Base-by-base conservation (phyloP, 2,888 invertebrate species). In the Keiferia lycopersicella region DNA sequence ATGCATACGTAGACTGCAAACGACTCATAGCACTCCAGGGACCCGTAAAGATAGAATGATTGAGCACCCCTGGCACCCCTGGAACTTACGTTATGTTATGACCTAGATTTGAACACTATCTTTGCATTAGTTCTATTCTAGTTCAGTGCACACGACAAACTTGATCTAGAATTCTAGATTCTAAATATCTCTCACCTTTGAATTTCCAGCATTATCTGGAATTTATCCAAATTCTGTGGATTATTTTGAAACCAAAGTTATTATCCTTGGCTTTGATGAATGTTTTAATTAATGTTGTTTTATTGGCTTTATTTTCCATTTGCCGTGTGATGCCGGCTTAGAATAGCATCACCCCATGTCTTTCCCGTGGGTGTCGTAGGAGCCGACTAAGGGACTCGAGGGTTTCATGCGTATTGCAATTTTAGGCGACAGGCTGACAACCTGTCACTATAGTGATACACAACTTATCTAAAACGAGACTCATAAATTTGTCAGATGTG, bases 111-210 rank as follows among this genome's bases (percentile, higher is more conserved):
- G 51, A 51, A 51, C 51, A 20, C 51, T 51, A 51, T 51, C 51
- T 51, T 51, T 51, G 51, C 51, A 51, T 51, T 51, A 22, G 51
- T 51, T 51, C 51, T 51, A 51, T 51, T 51, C 51, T 51, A 51
- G 51, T 51, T 20, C 20, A 51, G 51, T 51, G 51, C 20, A 51
- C 20, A 50, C 16, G 50, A 18, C 50, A 12, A 20, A 20, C 12
- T 51, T 18, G 51, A 51, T 8, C 51, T 51, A 45, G 45, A 45
- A n/a, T n/a, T 45, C 16, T 7, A 18, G 20, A 18, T 51, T 51
- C 20, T 12, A 51, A 20, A 20, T 51, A 20, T 51, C 10, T 18
- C 7, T 11, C 41, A 41, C 41, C 41, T 41, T n/a, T 14, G 14
- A 41, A 41, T 14, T 14, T 41, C 41, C 14, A 11, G 1, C 14